Base-by-base conservation (phyloP, 1,140 invertebrate species). In the Drosophila novamexicana region DNA sequence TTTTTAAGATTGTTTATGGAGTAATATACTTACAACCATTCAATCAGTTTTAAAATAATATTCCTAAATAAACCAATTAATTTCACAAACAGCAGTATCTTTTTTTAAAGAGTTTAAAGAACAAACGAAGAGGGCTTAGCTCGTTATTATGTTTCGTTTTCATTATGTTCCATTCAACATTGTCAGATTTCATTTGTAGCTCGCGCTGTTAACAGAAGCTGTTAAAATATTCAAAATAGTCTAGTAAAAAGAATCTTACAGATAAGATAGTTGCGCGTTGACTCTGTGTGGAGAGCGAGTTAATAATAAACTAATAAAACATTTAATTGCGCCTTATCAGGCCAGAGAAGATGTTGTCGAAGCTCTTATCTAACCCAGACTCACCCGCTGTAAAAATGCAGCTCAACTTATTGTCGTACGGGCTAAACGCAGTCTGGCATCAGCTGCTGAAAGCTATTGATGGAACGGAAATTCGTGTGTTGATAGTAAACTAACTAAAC, bases 121-220 rank as follows among this genome's bases (percentile, higher is more conserved):
- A 22, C 22, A 3, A 22, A 22, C 22, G 22, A 22, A 2, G 22
- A 22, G 1, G 22, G 22, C 22, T 22, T 22, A 22, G 10, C 22
- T 29, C 22, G 22, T 29, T 29, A 5, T 75, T 53, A 40, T 66
- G 45, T 58, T 44, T 36, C 7, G 1, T 10, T 22, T 58, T 18
- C 32, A 45, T 50, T 29, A 8, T 10, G 18, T 10, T n/a, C 32
- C 29, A 36, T 32, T 52, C 22, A n/a, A n/a, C 52, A 14, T 45
- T 1, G 1, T 22, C 10, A n/a, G 18, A 7, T 29, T 8, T 47
- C 12, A 32, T 40, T 29, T 8, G 12, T 9, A 14, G 29, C 12
- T 50, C 6, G 29, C 10, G 22, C 2, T 50, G n/a, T n/a, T 2
- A 42, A 66, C 77, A 80, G 77, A 40, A 80, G 77, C 65, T 62